Evolutionary conservation across 2,113 vertebrate species (phyloP).

Genomic region (Petaurus breviceps): DNA sequence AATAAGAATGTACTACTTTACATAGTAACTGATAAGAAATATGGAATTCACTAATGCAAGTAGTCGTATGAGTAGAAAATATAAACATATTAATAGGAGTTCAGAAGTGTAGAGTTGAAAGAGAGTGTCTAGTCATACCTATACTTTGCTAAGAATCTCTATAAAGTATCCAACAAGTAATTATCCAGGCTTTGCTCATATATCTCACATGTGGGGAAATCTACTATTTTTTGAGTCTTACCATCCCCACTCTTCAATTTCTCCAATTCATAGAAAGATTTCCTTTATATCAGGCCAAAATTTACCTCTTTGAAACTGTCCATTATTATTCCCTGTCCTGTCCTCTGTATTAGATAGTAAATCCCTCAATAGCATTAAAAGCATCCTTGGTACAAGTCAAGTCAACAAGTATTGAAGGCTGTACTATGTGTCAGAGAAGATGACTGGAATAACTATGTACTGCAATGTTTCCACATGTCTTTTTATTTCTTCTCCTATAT

Average conservation of each 20-base stretch:
- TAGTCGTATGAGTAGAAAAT: background rate
- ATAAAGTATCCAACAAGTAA: background rate
- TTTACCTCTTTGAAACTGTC: background rate
- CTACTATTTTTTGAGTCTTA: background rate
- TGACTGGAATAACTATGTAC: background rate
- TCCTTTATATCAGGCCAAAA: background rate
- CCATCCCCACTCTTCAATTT: background rate
- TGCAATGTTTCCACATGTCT: background rate
- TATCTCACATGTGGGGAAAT: background rate
- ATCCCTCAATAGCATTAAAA: background rate
- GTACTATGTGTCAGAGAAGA: background rate
- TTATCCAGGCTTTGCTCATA: background rate
- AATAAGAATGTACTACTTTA: conserved; percentile 49
- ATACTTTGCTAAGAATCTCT: conserved; percentile 1
- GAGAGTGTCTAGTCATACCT: background rate
- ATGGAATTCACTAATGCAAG: conserved; percentile 43
- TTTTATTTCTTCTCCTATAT: background rate
- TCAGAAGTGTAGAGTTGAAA: conserved; percentile 17
- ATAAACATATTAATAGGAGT: conserved; percentile 29
- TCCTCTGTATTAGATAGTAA: background rate
- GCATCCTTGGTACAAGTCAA: background rate
- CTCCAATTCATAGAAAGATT: background rate
- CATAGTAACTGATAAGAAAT: conserved; percentile 42
- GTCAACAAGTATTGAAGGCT: background rate
- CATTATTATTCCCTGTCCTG: background rate